Evolutionary conservation across 2,113 vertebrate species (phyloP).

Genomic region (Scomber japonicus): DNA sequence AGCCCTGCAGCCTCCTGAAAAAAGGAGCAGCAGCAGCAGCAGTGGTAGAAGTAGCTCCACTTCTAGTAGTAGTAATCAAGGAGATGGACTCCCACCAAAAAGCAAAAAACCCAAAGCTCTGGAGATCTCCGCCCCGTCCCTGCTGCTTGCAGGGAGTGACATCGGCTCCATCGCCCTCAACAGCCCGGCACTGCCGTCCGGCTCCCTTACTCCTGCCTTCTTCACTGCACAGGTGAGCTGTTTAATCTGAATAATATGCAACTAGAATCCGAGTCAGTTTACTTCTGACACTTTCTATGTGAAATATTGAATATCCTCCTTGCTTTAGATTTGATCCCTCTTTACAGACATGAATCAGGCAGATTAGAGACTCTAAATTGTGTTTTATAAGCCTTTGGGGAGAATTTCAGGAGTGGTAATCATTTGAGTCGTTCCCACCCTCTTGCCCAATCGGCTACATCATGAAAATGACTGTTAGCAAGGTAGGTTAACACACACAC

Average conservation of each 20-base stretch:
- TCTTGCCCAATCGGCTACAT: background rate
- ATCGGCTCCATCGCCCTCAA: conserved; percentile 95
- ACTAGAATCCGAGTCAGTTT: background rate
- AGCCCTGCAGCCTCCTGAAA: conserved; percentile 79
- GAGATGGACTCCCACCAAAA: conserved; percentile 90
- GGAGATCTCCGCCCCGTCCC: conserved; percentile 91
- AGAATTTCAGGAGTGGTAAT: conserved; percentile 22
- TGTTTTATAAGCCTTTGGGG: background rate
- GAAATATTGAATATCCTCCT: too few species aligned
- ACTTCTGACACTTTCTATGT: too few species aligned
- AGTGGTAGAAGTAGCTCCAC: conserved; percentile 58
- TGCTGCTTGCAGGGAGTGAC: conserved; percentile 91
- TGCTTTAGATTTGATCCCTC: background rate
- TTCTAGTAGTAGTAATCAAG: conserved; percentile 61
- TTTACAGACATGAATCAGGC: conserved; percentile 29
- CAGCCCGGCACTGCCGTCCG: conserved; percentile 94
- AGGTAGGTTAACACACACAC: background rate
- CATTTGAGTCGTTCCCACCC: conserved; percentile 17
- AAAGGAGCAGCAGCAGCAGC: conserved; percentile 60
- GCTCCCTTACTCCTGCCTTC: conserved; percentile 95
- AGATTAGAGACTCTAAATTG: conserved; percentile 4
- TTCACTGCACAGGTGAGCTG: conserved; percentile 94
- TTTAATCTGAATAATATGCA: background rate
- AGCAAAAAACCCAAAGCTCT: conserved; percentile 97
- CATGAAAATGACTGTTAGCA: background rate